These are phyloP conservation scores for Notospermus geniculatus DNA, from an alignment of 1,140 invertebrate species.

Conservation along the genomic window DNA sequence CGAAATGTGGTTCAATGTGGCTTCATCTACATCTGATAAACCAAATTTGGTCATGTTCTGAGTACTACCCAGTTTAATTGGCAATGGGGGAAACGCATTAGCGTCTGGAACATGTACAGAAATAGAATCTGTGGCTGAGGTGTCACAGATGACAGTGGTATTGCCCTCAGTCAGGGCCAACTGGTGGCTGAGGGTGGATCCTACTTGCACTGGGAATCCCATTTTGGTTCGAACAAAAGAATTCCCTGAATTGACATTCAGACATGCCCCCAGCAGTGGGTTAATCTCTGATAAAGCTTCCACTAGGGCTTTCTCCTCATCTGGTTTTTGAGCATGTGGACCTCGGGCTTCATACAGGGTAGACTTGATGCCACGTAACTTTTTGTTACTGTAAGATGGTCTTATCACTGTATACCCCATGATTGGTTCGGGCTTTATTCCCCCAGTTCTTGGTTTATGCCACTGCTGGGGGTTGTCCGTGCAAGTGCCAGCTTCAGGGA, in stretches of 20 bases:
- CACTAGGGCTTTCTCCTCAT: not conserved
- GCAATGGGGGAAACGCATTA: not conserved
- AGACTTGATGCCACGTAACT: not conserved
- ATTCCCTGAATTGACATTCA: not conserved
- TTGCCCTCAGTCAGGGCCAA: not conserved
- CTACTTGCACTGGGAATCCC: not conserved
- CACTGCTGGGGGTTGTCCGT: conserved; percentile 6
- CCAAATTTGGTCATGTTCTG: not conserved
- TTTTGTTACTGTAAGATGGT: not conserved
- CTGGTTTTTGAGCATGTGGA: not conserved
- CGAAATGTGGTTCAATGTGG: not conserved
- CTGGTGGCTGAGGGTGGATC: not conserved
- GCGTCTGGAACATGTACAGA: not conserved
- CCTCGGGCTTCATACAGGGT: conserved; percentile 1
- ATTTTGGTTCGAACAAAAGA: not conserved
- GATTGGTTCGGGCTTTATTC: not conserved
- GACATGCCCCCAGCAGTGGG: not conserved
- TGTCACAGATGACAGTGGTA: not conserved
- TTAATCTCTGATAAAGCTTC: not conserved
- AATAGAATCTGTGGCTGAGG: not conserved
- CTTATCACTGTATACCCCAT: conserved; percentile 5
- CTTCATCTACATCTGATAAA: not conserved
- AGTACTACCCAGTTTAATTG: not conserved
- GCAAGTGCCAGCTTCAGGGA: conserved; percentile 1
- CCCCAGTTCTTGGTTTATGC: conserved; percentile 1